Percentiles rank a stretch among this genome's conserved stretches.
phyloP scores from a whole-genome alignment of 2,113 vertebrate genomes.

The Rhipidura dahli region DNA sequence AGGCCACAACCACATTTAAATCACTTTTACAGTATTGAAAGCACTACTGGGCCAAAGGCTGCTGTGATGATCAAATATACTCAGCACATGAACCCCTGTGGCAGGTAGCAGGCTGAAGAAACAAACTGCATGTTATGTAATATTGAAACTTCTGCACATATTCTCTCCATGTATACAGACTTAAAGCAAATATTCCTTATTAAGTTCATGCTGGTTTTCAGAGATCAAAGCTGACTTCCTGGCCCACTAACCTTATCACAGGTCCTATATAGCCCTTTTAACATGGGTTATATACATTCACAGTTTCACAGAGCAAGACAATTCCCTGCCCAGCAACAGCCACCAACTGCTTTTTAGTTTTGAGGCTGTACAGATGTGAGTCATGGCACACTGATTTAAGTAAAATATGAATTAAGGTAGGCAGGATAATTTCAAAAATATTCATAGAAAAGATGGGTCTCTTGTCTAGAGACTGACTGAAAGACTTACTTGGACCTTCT shows the following conservation, averaged over 20 bases:
- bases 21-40: not conserved
- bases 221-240: not conserved
- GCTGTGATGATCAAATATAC: not conserved
- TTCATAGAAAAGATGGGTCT: not conserved
- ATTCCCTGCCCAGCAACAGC: not conserved
- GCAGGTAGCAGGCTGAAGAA: not conserved
- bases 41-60: not conserved
- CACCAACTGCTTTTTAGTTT: not conserved
- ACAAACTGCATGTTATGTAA: not conserved
- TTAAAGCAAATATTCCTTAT: not conserved
- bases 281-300: rapidly evolving
- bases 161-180: not conserved
- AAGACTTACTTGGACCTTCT: not conserved
- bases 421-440: not conserved
- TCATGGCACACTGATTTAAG: not conserved
- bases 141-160: not conserved
- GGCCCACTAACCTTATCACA: not conserved
- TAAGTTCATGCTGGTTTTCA: not conserved
- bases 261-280: not conserved
- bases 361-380: not conserved
- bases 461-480: not conserved
- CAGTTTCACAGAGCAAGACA: not conserved
- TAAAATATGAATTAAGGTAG: not conserved
- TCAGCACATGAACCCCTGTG: not conserved
- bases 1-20: not conserved